Evolutionary conservation across 2,888 invertebrate genomes (phyloP).

Genomic region (Merodon equestris): DNA sequence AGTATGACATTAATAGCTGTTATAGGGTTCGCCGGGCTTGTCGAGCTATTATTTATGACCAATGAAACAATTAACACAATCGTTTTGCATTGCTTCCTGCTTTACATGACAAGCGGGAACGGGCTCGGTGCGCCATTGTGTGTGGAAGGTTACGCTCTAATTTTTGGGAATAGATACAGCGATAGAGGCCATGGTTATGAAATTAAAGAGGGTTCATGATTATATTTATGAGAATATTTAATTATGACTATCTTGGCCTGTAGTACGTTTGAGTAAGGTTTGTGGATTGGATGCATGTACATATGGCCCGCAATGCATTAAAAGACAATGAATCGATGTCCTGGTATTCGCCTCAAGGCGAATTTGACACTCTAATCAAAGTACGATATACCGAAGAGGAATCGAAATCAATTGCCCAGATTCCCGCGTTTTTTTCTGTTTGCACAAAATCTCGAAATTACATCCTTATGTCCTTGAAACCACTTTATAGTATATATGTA

Average conservation of each 20-base stretch:
- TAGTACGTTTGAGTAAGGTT: too few relatives aligned
- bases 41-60: slow-evolving; percentile 67
- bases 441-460: slow-evolving; percentile 33
- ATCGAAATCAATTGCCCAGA: slow-evolving; percentile 14
- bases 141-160: slow-evolving; percentile 64
- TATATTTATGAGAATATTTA: slow-evolving; percentile 65
- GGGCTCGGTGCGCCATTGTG: slow-evolving; percentile 16
- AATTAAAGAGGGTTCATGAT: slow-evolving; percentile 65
- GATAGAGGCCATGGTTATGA: slow-evolving; percentile 53
- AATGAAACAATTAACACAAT: slow-evolving; percentile 68
- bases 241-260: slow-evolving; percentile 31
- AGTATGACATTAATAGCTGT: slow-evolving; percentile 69
- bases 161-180: slow-evolving; percentile 34
- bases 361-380: slow-evolving; percentile 53
- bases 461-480: slow-evolving; percentile 60
- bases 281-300: too few relatives aligned
- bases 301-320: too few relatives aligned
- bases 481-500: neutral
- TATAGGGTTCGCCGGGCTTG: slow-evolving; percentile 57
- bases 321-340: too few relatives aligned
- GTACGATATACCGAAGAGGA: slow-evolving; percentile 55
- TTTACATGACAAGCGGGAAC: slow-evolving; percentile 53
- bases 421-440: slow-evolving; percentile 32
- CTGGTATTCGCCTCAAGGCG: slow-evolving; percentile 47
- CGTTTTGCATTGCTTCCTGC: slow-evolving; percentile 64